These are phyloP conservation scores for Oscheius myriophilus DNA, from an alignment of 2,888 invertebrate species.

Conservation along the genomic window DNA sequence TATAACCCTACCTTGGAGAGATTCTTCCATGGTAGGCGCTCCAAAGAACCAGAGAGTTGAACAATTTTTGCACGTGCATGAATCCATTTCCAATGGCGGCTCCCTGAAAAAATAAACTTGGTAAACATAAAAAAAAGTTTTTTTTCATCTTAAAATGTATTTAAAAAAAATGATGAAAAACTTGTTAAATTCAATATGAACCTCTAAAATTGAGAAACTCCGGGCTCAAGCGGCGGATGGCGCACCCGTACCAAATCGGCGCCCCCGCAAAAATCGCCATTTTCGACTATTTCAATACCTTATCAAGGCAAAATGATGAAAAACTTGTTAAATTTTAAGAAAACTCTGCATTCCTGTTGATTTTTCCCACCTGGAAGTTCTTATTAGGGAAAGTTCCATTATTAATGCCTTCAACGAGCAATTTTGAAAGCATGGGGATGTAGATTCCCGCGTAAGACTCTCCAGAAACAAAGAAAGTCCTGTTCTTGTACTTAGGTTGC, in stretches of 20 bases:
- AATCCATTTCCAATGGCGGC: constrained; percentile 70
- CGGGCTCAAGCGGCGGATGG: no score
- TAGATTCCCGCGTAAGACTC: constrained; percentile 74
- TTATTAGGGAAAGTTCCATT: constrained; percentile 48
- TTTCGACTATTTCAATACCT: no score
- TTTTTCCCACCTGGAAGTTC: constrained; percentile 54
- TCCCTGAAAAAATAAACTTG: constrained; percentile 47
- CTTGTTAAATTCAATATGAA: no score
- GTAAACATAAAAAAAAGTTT: no score
- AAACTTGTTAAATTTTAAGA: no score
- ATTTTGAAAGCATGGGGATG: constrained; percentile 72
- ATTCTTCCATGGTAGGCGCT: constrained; percentile 65
- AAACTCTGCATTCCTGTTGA: neutral
- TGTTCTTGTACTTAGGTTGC: constrained; percentile 71
- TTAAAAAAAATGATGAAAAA: no score
- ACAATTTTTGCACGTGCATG: constrained; percentile 60
- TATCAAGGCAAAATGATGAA: no score
- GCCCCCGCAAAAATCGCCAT: no score
- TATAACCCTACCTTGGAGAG: constrained; percentile 49
- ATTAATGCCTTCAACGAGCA: constrained; percentile 65
- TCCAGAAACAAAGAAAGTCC: constrained; percentile 74
- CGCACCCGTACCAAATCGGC: no score
- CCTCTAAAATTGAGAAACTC: no score
- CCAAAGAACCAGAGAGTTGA: constrained; percentile 64
- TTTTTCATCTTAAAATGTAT: no score